phyloP scores from a whole-genome alignment of 2,113 vertebrate species.

The Protobothrops flavoviridis region DNA sequence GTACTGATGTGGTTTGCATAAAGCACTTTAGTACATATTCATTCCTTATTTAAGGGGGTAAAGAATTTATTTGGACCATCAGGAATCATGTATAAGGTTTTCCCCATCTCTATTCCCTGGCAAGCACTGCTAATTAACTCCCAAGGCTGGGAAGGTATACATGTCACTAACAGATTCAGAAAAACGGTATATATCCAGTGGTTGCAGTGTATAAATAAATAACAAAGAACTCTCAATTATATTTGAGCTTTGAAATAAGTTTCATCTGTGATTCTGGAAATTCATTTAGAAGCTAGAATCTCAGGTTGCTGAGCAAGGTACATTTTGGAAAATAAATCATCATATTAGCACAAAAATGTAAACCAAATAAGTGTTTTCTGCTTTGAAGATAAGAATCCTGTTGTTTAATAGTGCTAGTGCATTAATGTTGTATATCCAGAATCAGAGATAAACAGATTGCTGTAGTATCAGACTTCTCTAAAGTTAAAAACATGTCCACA shows the following conservation, averaged over 20 bases:
- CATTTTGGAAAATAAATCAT: slow-evolving; percentile 56
- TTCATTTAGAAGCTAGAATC: slow-evolving; percentile 57
- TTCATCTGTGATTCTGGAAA: slow-evolving; percentile 50
- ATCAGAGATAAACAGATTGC: slow-evolving; percentile 59
- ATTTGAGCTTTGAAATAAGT: slow-evolving; percentile 39
- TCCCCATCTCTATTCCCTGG: slow-evolving; percentile 41
- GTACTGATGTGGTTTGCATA: slow-evolving; percentile 79
- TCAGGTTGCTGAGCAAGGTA: slow-evolving; percentile 54
- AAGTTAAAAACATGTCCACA: slow-evolving; percentile 48
- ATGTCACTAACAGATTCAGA: slow-evolving; percentile 52
- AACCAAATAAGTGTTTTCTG: slow-evolving; percentile 60
- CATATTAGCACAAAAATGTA: slow-evolving; percentile 63
- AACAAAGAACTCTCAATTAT: slow-evolving; percentile 55
- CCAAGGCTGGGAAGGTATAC: slow-evolving; percentile 61
- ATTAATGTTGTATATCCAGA: slow-evolving; percentile 46
- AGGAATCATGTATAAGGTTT: slow-evolving; percentile 62
- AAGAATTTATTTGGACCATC: slow-evolving; percentile 65
- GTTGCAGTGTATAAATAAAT: slow-evolving; percentile 48
- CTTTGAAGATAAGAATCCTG: slow-evolving; percentile 45
- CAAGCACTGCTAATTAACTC: slow-evolving; percentile 61
- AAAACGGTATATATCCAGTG: slow-evolving; percentile 56
- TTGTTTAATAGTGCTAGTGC: slow-evolving; percentile 57
- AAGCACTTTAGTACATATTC: slow-evolving; percentile 85
- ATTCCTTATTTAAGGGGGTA: slow-evolving; percentile 70
- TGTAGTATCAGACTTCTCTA: slow-evolving; percentile 58